Percentiles rank a stretch among this genome's conserved stretches.
These are phyloP conservation scores for Saimiri boliviensis DNA, from an alignment of 2,113 vertebrate species.

Conservation along the genomic window DNA sequence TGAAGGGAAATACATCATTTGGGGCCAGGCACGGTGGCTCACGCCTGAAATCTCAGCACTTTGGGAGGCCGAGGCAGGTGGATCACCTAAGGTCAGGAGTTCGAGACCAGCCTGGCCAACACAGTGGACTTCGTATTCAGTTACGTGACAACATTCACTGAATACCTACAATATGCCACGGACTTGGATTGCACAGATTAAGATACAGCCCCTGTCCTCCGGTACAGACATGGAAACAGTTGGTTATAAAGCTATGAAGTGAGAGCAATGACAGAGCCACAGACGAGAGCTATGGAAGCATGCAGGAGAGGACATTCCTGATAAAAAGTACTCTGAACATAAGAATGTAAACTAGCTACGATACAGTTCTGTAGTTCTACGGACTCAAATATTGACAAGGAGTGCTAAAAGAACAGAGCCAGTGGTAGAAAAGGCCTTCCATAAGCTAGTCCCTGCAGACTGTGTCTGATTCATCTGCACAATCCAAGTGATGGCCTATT, in stretches of 20 bases:
- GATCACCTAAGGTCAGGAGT: too few species aligned
- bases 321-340: rapidly evolving
- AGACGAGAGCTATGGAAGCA: not conserved
- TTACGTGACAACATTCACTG: not conserved
- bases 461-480: too few species aligned
- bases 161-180: not conserved
- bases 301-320: too few species aligned
- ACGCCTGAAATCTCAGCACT: too few species aligned
- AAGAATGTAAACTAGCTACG: not conserved
- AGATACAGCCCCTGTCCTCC: not conserved
- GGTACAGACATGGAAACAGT: not conserved
- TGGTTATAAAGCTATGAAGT: not conserved
- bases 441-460: too few species aligned
- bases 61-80: too few species aligned
- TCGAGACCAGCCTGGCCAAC: too few species aligned
- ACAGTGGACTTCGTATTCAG: not conserved
- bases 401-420: not conserved
- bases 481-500: too few species aligned
- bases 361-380: not conserved
- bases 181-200: not conserved
- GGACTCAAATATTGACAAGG: not conserved
- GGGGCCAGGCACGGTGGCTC: too few species aligned
- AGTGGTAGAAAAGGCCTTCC: too few species aligned
- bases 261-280: not conserved
- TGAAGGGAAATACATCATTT: not conserved